A percentile compares a stretch with the other conserved stretches of the same genome.
Evolutionary conservation across 2,888 invertebrate genomes (phyloP).

Genomic region (Clitarchus hookeri): DNA sequence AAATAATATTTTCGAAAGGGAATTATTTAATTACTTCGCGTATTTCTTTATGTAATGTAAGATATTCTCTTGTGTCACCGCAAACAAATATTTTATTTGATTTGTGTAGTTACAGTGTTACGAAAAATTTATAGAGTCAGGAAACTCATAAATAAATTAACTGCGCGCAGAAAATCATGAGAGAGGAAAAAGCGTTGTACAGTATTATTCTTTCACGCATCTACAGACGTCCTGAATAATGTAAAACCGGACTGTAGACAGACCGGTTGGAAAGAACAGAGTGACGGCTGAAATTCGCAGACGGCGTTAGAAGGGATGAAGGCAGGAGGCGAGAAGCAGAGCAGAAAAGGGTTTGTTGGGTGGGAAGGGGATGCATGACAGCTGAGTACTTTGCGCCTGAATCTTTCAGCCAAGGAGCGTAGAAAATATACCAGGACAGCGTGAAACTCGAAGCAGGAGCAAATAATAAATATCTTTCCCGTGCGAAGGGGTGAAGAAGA

Average conservation of each 20-base stretch:
- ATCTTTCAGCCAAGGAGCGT: neutral
- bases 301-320: neutral
- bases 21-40: too few species aligned
- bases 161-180: neutral
- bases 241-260: neutral
- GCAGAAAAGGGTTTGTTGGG: neutral
- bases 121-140: neutral
- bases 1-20: too few species aligned
- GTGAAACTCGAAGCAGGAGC: neutral
- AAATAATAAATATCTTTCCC: conserved; percentile 1
- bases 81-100: too few species aligned
- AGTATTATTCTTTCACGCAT: neutral
- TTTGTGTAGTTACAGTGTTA: too few species aligned
- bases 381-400: neutral
- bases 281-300: neutral
- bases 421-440: neutral
- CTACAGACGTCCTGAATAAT: neutral
- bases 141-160: neutral
- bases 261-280: neutral
- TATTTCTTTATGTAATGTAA: too few species aligned
- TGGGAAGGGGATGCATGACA: neutral
- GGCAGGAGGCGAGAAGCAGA: neutral
- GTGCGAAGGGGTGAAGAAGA: neutral
- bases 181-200: neutral
- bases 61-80: too few species aligned